Base-by-base conservation (phyloP, 2,113 vertebrate species). In the Cettia cetti region DNA sequence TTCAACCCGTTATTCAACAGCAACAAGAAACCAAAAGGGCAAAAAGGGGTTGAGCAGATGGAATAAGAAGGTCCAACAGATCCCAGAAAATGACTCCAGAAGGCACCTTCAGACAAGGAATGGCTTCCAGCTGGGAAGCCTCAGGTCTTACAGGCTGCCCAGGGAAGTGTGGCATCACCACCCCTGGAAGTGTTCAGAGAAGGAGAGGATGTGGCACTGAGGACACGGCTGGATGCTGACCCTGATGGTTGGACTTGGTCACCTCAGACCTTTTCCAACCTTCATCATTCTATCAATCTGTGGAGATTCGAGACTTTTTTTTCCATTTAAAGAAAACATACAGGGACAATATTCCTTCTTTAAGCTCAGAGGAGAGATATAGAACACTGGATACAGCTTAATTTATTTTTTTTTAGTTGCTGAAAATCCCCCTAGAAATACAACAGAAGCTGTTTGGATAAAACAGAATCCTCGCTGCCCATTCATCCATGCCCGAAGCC, bases 271-370 rank as follows among this genome's bases (percentile, higher is more conserved):
- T 60, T 33, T 45, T 13, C 53, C 53, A 68, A 5, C 6, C 13
- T n/a, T 7, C 18, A 6, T 3, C 3, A 60, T n/a, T 39, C 17
- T 1, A 1, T 2, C 1, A 10, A 2, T 33, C 39, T 6, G 24
- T 4, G 2, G 7, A 52, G 9, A 56, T 9, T 6, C 15, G 61
- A 53, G 19, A 11, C 4, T n/a, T 7, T 20, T 11, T 63, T 64
- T 35, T 35, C 31, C 17, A 18, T 23, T 23, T 35, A 35, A 28
- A 64, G 31, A n/a, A 53, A 26, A 44, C 8, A 4, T 24, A 39
- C 16, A 70, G 39, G 14, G 5, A 56, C 4, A 61, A 24, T 26
- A 86, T 30, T 49, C 22, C 16, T 28, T 13, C 21, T 39, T 54
- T 39, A 39, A 66, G 19, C 63, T 72, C 52, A 66, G 26, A 84